phyloP scores from a whole-genome alignment of 2,113 vertebrate species.

The Barnardius zonarius region DNA sequence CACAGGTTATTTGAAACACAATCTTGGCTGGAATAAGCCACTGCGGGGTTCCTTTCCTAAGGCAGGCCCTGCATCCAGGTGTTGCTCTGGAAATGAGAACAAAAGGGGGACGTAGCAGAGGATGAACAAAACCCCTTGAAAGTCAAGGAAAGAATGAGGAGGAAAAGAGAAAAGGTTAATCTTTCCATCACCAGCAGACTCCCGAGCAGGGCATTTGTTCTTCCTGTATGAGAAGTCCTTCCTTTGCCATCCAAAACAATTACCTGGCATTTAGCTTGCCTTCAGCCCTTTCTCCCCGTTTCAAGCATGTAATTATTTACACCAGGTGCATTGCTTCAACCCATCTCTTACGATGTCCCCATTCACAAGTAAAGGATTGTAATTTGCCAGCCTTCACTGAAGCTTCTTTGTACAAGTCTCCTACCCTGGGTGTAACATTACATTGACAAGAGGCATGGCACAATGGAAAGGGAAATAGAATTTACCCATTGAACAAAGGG shows the following conservation, averaged over 20 bases:
- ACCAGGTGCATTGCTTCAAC: slow-evolving; percentile 66
- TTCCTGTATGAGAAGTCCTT: neutral
- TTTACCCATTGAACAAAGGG: slow-evolving; percentile 62
- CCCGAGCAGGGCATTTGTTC: slow-evolving; percentile 26
- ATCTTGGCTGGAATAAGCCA: neutral
- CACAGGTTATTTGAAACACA: neutral
- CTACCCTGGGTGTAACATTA: slow-evolving; percentile 27
- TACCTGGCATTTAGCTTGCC: slow-evolving; percentile 24
- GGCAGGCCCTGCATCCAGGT: neutral
- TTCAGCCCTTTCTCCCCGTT: neutral
- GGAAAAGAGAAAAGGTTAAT: neutral
- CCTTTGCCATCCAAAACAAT: neutral
- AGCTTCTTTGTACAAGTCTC: slow-evolving; percentile 54
- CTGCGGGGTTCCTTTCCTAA: neutral
- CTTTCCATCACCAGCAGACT: neutral
- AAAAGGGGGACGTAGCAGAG: slow-evolving; percentile 7
- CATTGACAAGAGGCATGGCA: neutral
- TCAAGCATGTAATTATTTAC: slow-evolving; percentile 64
- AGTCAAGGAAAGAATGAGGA: neutral
- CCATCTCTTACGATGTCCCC: slow-evolving; percentile 35
- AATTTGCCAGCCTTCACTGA: slow-evolving; percentile 44
- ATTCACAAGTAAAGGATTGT: slow-evolving; percentile 9
- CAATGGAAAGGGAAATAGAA: slow-evolving; percentile 73
- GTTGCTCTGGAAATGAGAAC: slow-evolving; percentile 13
- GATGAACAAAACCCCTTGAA: neutral